Evolutionary conservation across 1,140 invertebrate species (phyloP).

Genomic region (Papilio helenus): DNA sequence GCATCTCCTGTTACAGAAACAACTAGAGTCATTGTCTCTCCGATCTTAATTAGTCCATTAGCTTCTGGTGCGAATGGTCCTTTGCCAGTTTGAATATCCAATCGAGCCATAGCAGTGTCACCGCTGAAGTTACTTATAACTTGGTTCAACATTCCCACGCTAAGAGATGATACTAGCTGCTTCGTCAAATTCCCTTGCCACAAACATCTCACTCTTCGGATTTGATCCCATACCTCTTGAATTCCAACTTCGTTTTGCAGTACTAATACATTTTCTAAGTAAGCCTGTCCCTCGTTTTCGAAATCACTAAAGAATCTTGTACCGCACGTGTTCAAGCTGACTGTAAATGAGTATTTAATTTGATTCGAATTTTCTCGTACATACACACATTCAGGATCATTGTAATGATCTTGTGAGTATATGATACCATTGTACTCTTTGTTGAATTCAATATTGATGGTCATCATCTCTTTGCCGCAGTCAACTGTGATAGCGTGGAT

Average conservation of each 20-base stretch:
- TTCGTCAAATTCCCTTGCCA: constrained; percentile 93
- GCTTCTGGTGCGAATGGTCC: constrained; percentile 91
- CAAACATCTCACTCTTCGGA: constrained; percentile 89
- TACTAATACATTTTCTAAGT: constrained; percentile 91
- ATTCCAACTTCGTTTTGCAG: constrained; percentile 91
- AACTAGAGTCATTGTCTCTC: constrained; percentile 92
- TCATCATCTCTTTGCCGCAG: constrained; percentile 93
- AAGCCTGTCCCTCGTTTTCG: constrained; percentile 89
- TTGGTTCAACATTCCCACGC: constrained; percentile 91
- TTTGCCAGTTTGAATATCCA: constrained; percentile 91
- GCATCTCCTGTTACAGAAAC: constrained; percentile 91
- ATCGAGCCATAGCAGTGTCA: constrained; percentile 90
- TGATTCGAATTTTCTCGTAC: constrained; percentile 88
- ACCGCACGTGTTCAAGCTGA: constrained; percentile 90
- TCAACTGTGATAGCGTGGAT: constrained; percentile 90
- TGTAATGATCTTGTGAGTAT: constrained; percentile 92
- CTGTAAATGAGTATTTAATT: constrained; percentile 89
- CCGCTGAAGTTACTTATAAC: constrained; percentile 92
- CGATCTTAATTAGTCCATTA: constrained; percentile 91
- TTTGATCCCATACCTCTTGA: constrained; percentile 92
- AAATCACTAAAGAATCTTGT: constrained; percentile 92
- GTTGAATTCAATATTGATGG: constrained; percentile 91
- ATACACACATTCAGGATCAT: constrained; percentile 88
- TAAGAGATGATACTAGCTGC: constrained; percentile 88
- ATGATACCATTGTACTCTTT: constrained; percentile 90